Evolutionary conservation across 2,888 invertebrate species (phyloP).

Genomic region (Cryptosula pallasiana): DNA sequence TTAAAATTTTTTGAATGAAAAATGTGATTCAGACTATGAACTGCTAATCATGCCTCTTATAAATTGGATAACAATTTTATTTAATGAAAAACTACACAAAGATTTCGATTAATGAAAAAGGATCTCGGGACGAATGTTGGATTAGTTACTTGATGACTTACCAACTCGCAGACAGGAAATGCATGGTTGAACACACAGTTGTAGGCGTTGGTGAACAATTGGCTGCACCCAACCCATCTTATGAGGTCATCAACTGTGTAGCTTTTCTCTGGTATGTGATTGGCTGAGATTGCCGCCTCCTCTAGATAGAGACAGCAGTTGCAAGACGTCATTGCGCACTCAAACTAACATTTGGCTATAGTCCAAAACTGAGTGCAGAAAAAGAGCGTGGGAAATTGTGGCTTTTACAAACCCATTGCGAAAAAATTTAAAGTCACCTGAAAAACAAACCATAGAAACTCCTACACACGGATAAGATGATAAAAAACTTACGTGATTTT

Average conservation of each 20-base stretch:
- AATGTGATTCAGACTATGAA: too few species aligned
- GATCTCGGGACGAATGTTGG: too few species aligned
- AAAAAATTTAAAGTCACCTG: background rate
- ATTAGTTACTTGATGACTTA: too few species aligned
- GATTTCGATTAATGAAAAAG: too few species aligned
- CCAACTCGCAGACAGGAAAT: slow-evolving; percentile 30
- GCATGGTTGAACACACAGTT: slow-evolving; percentile 36
- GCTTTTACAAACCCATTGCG: background rate
- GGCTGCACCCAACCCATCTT: slow-evolving; percentile 35
- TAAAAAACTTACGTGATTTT: background rate
- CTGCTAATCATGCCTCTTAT: too few species aligned
- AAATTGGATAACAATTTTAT: too few species aligned
- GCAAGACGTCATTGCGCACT: background rate
- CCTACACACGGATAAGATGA: background rate
- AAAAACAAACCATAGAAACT: background rate
- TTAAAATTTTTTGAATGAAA: too few species aligned
- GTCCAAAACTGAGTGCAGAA: too few species aligned
- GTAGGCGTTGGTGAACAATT: slow-evolving; percentile 35
- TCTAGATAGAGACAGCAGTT: background rate
- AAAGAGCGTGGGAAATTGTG: background rate
- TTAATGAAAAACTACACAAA: too few species aligned
- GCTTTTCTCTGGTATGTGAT: background rate
- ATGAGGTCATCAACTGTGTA: slow-evolving; percentile 33
- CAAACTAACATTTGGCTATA: background rate
- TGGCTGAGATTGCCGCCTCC: background rate